Base-by-base conservation (phyloP, 2,113 vertebrate genomes). In the Gnathonemus echidnorhynchus region DNA sequence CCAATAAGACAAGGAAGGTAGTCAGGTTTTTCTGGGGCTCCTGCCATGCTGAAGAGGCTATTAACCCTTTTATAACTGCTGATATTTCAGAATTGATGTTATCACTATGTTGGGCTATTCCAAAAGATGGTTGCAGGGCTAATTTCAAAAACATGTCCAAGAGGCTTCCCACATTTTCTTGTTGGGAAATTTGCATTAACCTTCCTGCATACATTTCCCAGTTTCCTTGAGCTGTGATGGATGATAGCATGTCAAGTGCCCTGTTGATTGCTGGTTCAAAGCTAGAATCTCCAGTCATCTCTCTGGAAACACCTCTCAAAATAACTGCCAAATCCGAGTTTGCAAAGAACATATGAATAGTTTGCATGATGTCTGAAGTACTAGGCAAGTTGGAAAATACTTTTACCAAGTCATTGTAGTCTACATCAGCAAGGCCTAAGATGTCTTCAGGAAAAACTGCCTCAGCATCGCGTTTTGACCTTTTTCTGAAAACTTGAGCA, bases 291-390 rank as follows among this genome's bases (percentile, higher is more conserved):
- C 93, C 93, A 0, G 70, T 87, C 86, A 94, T 89, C 88, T 53
- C 39, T 0, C 74, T 88, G 1, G 92, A 91, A 3, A 89, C 56
- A 24, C 94, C 95, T 21, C 94, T 96, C 49, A 95, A 17, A 70
- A 96, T 92, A 56, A 94, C 9, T 0, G 50, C 91, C 52, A 96
- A 91, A 89, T 96, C 91, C 1, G 95, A 94, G 90, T 96, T 94
- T 90, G 91, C 80, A 80, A 96, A 93, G 52, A 96, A 89, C 74
- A 94, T 27, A 0, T 96, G 94, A 74, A 90, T 90, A 0, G 95
- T 96, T 87, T 95, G 94, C 58, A 93, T 21, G 0, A 96, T 66
- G 70, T 96, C 95, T n/a, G 74, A 39, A 8, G 91, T 2, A 11
- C 88, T 92, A 2, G 93, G 94, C 21, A 92, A 87, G 5, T 89